phyloP scores from a whole-genome alignment of 2,797 vertebrate genomes.

The Podarcis lilfordi region DNA sequence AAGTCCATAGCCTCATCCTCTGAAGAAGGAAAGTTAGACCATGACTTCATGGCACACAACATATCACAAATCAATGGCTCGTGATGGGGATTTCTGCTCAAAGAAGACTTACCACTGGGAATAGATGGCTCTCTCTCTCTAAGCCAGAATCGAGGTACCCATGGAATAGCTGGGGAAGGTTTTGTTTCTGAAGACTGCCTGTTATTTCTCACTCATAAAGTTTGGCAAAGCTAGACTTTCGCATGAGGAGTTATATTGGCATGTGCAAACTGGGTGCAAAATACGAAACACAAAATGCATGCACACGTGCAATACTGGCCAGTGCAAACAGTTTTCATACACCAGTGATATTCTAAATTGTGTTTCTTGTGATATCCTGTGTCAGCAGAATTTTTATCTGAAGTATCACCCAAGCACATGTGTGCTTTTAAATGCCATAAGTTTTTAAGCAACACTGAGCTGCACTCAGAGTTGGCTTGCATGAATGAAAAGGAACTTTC shows the following conservation, averaged over 20 bases:
- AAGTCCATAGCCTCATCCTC: no score
- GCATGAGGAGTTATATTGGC: not conserved
- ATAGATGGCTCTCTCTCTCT: not conserved
- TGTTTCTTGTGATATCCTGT: not conserved
- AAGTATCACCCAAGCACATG: not conserved
- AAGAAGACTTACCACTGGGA: not conserved
- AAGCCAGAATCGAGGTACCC: not conserved
- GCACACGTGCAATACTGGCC: not conserved
- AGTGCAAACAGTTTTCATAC: not conserved
- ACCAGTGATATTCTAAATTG: not conserved
- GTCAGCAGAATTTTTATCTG: not conserved
- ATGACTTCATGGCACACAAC: not conserved
- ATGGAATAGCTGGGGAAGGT: not conserved
- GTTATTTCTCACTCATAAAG: not conserved
- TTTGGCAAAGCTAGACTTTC: not conserved
- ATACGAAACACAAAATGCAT: not conserved
- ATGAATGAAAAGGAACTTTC: not conserved
- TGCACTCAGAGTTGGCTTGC: not conserved
- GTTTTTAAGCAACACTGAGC: not conserved
- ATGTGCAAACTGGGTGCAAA: not conserved
- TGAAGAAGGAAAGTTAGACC: no score
- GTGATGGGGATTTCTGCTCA: not conserved
- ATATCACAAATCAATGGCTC: constrained; percentile 38
- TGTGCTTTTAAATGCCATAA: not conserved
- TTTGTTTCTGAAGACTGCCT: not conserved